Evolutionary conservation across 64 coral and sea anemone genomes (phyloP), one percentile per base, ranked within the genome.

Genomic region (Cladopsammia gracilis): DNA sequence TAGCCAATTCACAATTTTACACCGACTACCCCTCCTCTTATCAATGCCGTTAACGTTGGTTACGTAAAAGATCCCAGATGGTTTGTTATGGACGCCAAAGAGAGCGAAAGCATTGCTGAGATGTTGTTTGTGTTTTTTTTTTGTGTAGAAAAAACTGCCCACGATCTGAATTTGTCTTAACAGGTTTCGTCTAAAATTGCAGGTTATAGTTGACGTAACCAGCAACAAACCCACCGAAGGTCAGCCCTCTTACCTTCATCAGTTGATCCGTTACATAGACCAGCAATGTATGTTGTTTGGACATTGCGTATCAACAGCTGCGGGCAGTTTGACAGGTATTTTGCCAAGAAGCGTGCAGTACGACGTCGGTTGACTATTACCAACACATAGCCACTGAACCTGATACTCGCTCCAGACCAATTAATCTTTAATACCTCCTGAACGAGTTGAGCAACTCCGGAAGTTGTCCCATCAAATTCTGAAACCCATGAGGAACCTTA

Each of bases 361-460:
- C 82, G 75, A 4, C 76, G 80, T 24, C 96, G 76, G 57, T 91
- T 98, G 58, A 94, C 96, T 14, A 98, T 64, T 48, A 98, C 88
- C 6, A 98, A 56, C 6, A 89, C 96, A 19, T 90, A 71, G 12
- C 73, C 73, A 13, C 58, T 94, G 67, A 48, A 25, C 1, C 70
- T 14, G 76, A 46, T 13, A 56, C 18, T 49, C 8, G 64, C 53
- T 25, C 74, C 62, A 18, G 23, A 18, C 91, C 95, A 93, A 25
- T 90, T 92, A 20, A 86, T 3, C 77, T 52, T 57, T 54, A 90
- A 75, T 43, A 96, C 72, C 34, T 75, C 82, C 45, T 90, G 50
- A 4, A 96, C 34, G 18, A 96, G 25, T 82, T 94, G 87, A 12
- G 82, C 92, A 7, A 82, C 87, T 7, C 86, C 90, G 78, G 91